Base-by-base conservation (phyloP, 2,797 vertebrate genomes). In the Ptychobarbus kaznakovi region DNA sequence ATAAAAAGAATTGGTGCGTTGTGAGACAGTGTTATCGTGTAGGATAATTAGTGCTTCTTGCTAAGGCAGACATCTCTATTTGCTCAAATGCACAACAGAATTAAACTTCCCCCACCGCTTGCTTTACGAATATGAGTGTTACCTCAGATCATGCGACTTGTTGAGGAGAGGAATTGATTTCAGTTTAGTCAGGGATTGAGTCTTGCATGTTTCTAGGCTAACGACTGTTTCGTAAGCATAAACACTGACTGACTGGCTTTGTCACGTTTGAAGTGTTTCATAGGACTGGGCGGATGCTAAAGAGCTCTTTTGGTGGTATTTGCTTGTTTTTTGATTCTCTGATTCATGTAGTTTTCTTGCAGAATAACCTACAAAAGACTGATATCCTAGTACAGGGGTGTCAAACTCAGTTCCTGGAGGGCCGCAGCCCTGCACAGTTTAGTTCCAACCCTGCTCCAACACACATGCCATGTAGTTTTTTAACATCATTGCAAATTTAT, bases 1-100 rank as follows among this genome's bases (percentile, higher is more conserved):
- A 81, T 49, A n/a, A 51, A 70, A 85, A 72, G 44, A 63, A 87
- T 87, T 78, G 80, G 65, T 61, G 3, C 42, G 3, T 49, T n/a
- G 32, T 76, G 44, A 63, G 20, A 38, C 35, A 18, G 13, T n/a
- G 66, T 78, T 78, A 72, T 86, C 8, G 11, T 68, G 46, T 74
- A 77, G 61, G 44, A 58, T 77, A 40, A 56, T 84, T 76, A 42
- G 58, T 20, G 61, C 8, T 63, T 69, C 49, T 70, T 53, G 46
- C 32, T 70, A 25, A 70, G 44, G 32, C 65, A 51, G 65, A 69
- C 46, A 53, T 80, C 44, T 53, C 46, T 69, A 25, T 81, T 51
- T 69, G 65, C 65, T 81, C 25, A 44, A 63, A 80, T 68, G 61
- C 78, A 22, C 32, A 38, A 18, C 8, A 35, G 65, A 69, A 70